Percentiles rank a stretch among this genome's conserved stretches.
phyloP scores from a whole-genome alignment of 2,797 vertebrate genomes.

The Hydrophis major region DNA sequence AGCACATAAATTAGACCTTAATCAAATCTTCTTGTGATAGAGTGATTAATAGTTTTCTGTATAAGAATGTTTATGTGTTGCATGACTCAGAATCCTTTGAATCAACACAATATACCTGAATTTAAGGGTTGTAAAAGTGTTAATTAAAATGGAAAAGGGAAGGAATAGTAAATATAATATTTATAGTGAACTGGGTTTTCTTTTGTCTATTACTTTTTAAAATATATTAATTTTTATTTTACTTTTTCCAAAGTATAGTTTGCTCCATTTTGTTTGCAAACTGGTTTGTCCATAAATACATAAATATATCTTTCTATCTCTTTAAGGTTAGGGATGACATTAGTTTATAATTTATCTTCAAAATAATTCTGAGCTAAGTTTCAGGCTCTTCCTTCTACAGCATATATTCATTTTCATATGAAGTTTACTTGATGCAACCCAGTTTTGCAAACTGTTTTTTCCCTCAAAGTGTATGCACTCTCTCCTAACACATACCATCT shows the following conservation, averaged over 20 bases:
- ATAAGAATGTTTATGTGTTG: constrained; percentile 25
- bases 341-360: neutral
- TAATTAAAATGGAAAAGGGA: neutral
- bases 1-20: constrained; percentile 63
- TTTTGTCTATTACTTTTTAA: neutral
- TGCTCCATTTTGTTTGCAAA: neutral
- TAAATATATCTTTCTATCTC: neutral
- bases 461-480: neutral
- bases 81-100: neutral
- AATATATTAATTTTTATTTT: neutral
- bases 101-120: neutral
- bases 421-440: neutral
- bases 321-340: neutral
- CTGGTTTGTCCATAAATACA: neutral
- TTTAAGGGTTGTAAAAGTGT: neutral
- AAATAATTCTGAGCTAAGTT: neutral
- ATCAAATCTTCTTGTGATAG: constrained; percentile 51
- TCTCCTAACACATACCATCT: neutral
- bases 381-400: neutral
- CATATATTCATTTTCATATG: neutral
- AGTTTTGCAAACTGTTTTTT: neutral
- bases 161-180: neutral
- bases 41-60: constrained; percentile 53
- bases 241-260: neutral
- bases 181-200: neutral